Percentiles rank a stretch among this genome's conserved stretches.
phyloP scores from a whole-genome alignment of 2,113 vertebrate genomes.

The Erythrocercus mccallii region DNA sequence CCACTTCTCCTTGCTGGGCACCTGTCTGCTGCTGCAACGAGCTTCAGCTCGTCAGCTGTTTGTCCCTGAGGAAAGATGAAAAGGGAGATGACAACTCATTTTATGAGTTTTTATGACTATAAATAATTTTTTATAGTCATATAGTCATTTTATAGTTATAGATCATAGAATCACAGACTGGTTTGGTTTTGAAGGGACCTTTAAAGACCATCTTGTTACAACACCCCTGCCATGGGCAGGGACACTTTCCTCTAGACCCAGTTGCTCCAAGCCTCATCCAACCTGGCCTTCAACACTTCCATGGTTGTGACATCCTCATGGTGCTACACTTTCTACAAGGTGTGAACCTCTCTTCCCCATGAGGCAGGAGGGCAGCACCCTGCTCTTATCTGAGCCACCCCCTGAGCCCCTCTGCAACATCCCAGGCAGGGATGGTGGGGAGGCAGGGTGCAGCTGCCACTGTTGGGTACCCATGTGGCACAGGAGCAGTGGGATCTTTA shows the following conservation, averaged over 20 bases:
- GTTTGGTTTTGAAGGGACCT: not conserved
- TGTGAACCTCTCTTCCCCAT: not conserved
- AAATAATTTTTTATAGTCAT: no score
- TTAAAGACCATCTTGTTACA: not conserved
- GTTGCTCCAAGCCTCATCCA: not conserved
- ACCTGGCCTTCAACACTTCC: not conserved
- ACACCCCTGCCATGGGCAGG: rapidly evolving
- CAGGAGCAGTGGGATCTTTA: conserved; percentile 27
- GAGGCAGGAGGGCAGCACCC: not conserved
- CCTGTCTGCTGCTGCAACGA: not conserved
- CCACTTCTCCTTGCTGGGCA: not conserved
- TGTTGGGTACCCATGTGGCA: not conserved
- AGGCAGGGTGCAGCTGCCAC: not conserved
- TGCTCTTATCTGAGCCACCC: rapidly evolving
- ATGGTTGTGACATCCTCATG: not conserved
- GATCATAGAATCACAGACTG: not conserved
- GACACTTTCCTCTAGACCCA: not conserved
- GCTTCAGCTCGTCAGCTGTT: not conserved
- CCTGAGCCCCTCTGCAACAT: not conserved
- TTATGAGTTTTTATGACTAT: not conserved
- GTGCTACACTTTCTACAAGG: not conserved
- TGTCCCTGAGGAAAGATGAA: not conserved
- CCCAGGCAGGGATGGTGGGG: not conserved
- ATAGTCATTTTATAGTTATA: no score
- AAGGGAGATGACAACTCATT: not conserved